Evolutionary conservation across 2,797 vertebrate genomes (phyloP).

Genomic region (Rhincodon typus): DNA sequence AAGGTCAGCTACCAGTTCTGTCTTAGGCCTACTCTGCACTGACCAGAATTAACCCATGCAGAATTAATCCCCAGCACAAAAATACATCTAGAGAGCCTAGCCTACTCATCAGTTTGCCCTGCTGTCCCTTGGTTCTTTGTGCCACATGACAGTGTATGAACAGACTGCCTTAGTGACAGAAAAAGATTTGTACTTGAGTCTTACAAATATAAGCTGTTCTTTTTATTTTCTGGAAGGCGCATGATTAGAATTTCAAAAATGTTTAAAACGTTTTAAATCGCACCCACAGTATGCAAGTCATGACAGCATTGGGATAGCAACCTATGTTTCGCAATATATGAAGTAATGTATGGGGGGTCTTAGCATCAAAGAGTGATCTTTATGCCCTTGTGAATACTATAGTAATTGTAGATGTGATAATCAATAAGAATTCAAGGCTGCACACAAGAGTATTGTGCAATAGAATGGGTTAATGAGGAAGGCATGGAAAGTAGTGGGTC

Average conservation of each 20-base stretch:
- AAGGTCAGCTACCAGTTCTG: not conserved
- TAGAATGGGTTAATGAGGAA: constrained; percentile 43
- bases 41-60: not conserved
- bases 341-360: not conserved
- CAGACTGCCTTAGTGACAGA: not conserved
- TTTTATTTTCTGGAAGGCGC: too few species aligned
- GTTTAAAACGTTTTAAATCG: not conserved
- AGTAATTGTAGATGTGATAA: not conserved
- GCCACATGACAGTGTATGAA: not conserved
- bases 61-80: not conserved
- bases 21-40: not conserved
- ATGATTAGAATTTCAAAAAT: not conserved
- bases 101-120: not conserved
- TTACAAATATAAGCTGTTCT: not conserved
- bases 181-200: not conserved
- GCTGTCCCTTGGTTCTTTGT: not conserved
- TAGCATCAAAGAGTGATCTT: not conserved
- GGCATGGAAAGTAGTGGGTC: constrained; percentile 53
- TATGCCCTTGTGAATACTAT: not conserved
- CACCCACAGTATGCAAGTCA: not conserved
- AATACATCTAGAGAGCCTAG: not conserved
- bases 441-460: too few species aligned
- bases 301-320: not conserved
- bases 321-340: not conserved
- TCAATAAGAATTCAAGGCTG: not conserved